Evolutionary conservation across 2,113 vertebrate species (phyloP).

Genomic region (Varanus salvator): DNA sequence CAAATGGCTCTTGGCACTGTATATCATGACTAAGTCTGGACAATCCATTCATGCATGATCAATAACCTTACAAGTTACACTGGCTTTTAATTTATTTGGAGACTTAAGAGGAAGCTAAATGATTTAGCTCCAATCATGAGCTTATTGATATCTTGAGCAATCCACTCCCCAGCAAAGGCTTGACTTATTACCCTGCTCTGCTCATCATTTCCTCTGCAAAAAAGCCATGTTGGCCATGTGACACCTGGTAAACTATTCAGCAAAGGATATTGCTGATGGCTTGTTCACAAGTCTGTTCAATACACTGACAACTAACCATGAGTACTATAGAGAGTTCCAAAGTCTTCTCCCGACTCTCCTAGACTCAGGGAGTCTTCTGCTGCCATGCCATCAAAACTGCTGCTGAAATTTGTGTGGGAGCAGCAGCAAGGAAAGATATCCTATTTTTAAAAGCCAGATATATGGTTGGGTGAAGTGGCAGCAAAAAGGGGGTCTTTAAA

Average conservation of each 20-base stretch:
- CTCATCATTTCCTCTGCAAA: neutral
- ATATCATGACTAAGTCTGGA: neutral
- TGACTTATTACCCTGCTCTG: constrained; percentile 1
- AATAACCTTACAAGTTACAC: neutral
- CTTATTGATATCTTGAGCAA: constrained; percentile 3
- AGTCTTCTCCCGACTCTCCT: neutral
- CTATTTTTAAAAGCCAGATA: too few species aligned
- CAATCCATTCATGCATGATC: constrained; percentile 12
- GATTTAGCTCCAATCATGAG: constrained; percentile 10
- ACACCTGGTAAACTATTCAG: neutral
- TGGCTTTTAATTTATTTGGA: constrained; percentile 15
- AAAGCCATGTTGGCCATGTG: neutral
- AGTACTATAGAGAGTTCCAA: neutral
- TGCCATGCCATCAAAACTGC: too few species aligned
- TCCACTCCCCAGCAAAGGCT: neutral
- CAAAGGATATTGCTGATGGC: neutral
- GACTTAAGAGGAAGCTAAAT: constrained; percentile 4
- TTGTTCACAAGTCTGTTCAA: neutral
- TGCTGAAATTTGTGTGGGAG: too few species aligned
- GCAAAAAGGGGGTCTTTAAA: too few species aligned
- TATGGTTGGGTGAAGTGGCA: too few species aligned
- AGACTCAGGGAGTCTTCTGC: too few species aligned
- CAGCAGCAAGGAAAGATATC: too few species aligned
- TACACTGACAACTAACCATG: neutral
- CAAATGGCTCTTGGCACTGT: neutral